Base-by-base conservation (phyloP, 2,888 invertebrate species). In the Pelosia muscerda region DNA sequence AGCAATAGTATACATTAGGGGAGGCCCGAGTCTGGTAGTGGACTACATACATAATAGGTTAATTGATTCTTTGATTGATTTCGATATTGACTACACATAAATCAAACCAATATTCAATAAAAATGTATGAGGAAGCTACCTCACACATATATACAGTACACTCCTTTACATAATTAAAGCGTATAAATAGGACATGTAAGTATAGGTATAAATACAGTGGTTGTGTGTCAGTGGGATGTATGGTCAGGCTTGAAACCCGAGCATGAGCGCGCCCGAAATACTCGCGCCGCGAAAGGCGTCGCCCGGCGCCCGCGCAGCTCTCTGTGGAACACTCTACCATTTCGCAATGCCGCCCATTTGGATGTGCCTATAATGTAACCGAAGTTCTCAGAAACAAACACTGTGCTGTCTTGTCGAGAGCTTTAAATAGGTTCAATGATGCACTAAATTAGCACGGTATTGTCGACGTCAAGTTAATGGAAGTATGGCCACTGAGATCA, bases 211-310 rank as follows among this genome's bases (percentile, higher is more conserved):
- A 74, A 69, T 70, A 74, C 79, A 74, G 69, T 73, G 22, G 28
- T 71, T 71, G 69, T 75, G 71, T 79, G 81, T 81, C 82, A 77
- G 81, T 81, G 66, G 69, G 73, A 66, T 75, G 77, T 68, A 72
- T 75, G 73, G 76, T 71, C 75, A 77, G 79, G 79, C 58, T 68
- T 83, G 86, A 82, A 86, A 85, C 81, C 78, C 83, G 89, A 89
- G 81, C 84, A 78, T 78, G 78, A 73, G 75, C 66, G 81, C 69
- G 81, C 85, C 85, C 80, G 82, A 89, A 89, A 89, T 89, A 89
- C 79, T 61, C 87, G 72, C 72, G 66, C 82, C 81, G 77, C 75
- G 79, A 82, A 83, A 79, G 84, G 83, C 69, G 65, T 38, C 65
- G 83, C 76, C 72, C 74, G 77, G 77, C 77, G 83, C 81, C 74